Evolutionary conservation across 2,113 vertebrate species (phyloP).

Genomic region (Apus apus): DNA sequence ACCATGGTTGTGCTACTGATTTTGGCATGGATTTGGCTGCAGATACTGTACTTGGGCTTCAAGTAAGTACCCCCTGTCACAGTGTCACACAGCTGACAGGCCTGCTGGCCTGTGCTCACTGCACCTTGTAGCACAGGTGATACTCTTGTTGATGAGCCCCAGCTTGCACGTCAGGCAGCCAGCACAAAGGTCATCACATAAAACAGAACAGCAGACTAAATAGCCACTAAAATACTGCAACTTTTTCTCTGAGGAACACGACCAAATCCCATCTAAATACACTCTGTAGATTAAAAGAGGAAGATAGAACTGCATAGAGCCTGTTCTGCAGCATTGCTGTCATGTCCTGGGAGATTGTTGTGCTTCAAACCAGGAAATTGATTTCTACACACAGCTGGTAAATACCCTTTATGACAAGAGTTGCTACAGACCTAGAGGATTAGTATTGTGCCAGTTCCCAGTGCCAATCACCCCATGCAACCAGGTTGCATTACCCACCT

Average conservation of each 20-base stretch:
- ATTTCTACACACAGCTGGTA: not conserved
- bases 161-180: not conserved
- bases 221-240: not conserved
- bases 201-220: not conserved
- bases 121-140: too few species aligned
- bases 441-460: not conserved
- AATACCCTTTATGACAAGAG: not conserved
- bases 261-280: not conserved
- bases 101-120: not conserved
- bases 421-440: not conserved
- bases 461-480: not conserved
- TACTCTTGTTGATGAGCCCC: not conserved
- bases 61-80: slow-evolving; percentile 81
- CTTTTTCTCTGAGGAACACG: not conserved
- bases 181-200: not conserved
- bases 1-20: slow-evolving; percentile 82
- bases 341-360: not conserved
- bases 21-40: slow-evolving; percentile 88
- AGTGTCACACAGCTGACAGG: not conserved
- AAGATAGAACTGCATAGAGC: not conserved
- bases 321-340: not conserved
- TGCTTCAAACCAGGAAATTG: not conserved
- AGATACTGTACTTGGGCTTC: slow-evolving; percentile 85
- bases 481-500: not conserved
- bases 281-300: not conserved